Evolutionary conservation across 2,888 invertebrate species (phyloP), one percentile per base, ranked within the genome.

Genomic region (Alviniconcha strummeri): DNA sequence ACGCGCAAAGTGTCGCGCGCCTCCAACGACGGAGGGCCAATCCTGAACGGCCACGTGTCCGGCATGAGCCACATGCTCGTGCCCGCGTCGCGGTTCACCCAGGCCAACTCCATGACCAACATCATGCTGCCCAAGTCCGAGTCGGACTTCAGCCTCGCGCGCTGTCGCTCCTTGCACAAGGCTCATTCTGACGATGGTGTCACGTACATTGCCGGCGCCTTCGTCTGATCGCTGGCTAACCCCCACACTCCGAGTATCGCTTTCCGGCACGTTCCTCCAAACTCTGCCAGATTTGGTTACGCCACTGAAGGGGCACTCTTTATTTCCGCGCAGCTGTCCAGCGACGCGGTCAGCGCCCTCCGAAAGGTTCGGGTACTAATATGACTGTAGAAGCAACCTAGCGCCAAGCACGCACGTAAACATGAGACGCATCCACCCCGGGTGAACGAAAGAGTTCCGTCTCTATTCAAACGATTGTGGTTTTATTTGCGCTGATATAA

Each of bases 131-230:
- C 88, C 36, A 88, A 89, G 57, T 86, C 86, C 13, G 87, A 88
- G 56, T 89, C 89, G 5, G 88, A 88, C 75, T 85, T 88, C 72
- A 85, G 82, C 54, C 86, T 89, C 55, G 84, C 84, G 5, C 83
- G 90, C 13, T 85, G 87, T 15, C 86, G 87, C 71, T 89, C 90
- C 13, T 85, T 87, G 56, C 60, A 60, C 60, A 90, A 89, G 80
- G 90, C 90, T 3, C 88, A 89, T 74, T 90, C 91, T 9, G 91
- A 91, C 75, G 90, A 91, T 78, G 90, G 91, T 0, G 91, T 91
- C 7, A 88, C 81, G 77, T 91, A 91, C 84, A 84, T 88, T 13
- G 89, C 89, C 15, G 90, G 90, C 75, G 84, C 89, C 77, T 86
- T 88, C 77, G 84, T 90, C 84, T 90, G 84, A 85, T 60, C 54